phyloP scores from a whole-genome alignment of 2,888 invertebrate species.

The Celastrina argiolus region DNA sequence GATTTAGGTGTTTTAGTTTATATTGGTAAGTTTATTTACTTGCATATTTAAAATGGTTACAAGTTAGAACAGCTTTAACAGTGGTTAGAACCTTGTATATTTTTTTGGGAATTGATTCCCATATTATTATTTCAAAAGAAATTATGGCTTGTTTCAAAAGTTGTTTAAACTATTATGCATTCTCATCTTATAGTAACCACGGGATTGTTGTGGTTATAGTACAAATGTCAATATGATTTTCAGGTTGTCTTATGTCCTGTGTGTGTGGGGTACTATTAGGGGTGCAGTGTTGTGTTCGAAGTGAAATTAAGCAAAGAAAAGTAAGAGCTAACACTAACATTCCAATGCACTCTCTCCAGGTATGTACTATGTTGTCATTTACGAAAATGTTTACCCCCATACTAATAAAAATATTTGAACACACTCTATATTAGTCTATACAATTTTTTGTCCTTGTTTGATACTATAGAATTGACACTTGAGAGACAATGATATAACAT shows the following conservation, averaged over 20 bases:
- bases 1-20: conserved; percentile 82
- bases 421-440: too few relatives aligned
- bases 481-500: too few relatives aligned
- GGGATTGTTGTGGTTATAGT: too few relatives aligned
- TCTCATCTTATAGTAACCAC: too few relatives aligned
- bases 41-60: background rate
- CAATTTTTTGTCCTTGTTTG: too few relatives aligned
- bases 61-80: too few relatives aligned
- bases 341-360: conserved; percentile 69
- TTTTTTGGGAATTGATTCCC: too few relatives aligned
- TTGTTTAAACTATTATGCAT: too few relatives aligned
- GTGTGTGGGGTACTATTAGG: conserved; percentile 80
- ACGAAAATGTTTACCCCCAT: background rate
- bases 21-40: conserved; percentile 68
- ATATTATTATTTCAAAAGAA: too few relatives aligned
- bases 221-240: background rate
- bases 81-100: too few relatives aligned
- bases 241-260: conserved; percentile 77
- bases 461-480: too few relatives aligned
- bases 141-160: too few relatives aligned
- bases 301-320: conserved; percentile 65
- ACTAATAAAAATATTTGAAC: background rate
- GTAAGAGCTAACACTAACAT: conserved; percentile 62
- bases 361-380: conserved; percentile 44
- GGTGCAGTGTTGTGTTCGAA: conserved; percentile 81